These are phyloP conservation scores for Heliconius aoede DNA, from an alignment of 2,888 invertebrate species.

Conservation along the genomic window DNA sequence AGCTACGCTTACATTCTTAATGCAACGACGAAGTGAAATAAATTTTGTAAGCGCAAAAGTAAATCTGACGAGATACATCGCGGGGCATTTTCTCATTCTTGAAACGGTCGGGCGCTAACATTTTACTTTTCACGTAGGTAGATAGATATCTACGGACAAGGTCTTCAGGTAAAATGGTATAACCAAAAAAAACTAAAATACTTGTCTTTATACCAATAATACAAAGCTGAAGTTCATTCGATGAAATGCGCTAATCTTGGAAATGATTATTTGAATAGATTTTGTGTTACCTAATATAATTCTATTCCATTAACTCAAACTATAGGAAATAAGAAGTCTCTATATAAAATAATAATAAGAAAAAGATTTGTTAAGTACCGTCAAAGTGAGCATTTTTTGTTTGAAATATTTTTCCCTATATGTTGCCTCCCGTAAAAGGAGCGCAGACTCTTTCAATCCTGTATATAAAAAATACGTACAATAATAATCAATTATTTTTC, in stretches of 20 bases:
- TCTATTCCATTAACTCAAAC: background rate
- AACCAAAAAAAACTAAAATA: background rate
- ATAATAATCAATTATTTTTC: background rate
- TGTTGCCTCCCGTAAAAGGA: too few species aligned
- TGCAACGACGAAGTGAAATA: conserved; percentile 20
- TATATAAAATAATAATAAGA: too few species aligned
- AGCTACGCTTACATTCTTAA: conserved; percentile 15
- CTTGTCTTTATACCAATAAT: too few species aligned
- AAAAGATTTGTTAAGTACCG: too few species aligned
- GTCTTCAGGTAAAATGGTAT: background rate
- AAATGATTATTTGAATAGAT: too few species aligned
- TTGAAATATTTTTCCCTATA: too few species aligned
- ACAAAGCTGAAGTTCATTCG: too few species aligned
- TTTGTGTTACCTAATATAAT: too few species aligned
- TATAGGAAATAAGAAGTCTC: background rate
- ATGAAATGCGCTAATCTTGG: too few species aligned
- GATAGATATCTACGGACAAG: background rate
- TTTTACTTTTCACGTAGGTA: conserved; percentile 19
- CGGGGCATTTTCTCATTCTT: conserved; percentile 32
- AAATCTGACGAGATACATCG: conserved; percentile 31
- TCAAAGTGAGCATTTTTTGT: too few species aligned
- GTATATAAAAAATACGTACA: too few species aligned
- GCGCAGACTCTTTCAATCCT: too few species aligned
- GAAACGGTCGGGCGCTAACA: conserved; percentile 19
- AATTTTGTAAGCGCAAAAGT: conserved; percentile 11